Conservation (phyloP, 2,113 vertebrate genomes). For the Psophia crepitans region DNA sequence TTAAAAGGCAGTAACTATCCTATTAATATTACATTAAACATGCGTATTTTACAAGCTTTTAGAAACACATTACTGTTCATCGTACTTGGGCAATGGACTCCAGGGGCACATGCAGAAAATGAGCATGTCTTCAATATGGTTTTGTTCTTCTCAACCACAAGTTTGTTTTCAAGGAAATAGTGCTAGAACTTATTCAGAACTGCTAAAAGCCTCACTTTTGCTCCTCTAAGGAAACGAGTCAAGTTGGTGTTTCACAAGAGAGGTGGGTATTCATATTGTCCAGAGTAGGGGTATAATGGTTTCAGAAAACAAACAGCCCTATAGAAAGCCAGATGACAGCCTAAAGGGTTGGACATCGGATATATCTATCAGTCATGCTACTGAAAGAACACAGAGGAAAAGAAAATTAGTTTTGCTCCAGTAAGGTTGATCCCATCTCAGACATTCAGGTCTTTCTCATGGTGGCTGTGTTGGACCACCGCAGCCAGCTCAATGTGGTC, state of each 20-base stretch:
- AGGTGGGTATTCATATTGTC: background rate
- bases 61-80: background rate
- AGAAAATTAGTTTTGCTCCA: background rate
- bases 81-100: background rate
- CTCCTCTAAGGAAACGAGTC: background rate
- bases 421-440: background rate
- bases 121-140: background rate
- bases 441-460: background rate
- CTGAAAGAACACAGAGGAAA: background rate
- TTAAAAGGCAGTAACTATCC: background rate
- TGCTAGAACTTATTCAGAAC: background rate
- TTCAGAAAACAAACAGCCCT: background rate
- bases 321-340: background rate
- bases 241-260: background rate
- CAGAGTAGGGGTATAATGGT: background rate
- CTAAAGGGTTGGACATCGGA: background rate
- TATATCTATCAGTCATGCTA: background rate
- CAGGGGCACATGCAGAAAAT: background rate
- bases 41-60: constrained; percentile 17
- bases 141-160: background rate
- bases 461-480: background rate
- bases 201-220: background rate
- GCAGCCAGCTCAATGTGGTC: background rate
- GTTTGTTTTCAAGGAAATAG: background rate
- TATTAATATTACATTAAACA: constrained; percentile 55